Evolutionary conservation across 1,140 invertebrate genomes (phyloP).

Genomic region (Vanessa atalanta): DNA sequence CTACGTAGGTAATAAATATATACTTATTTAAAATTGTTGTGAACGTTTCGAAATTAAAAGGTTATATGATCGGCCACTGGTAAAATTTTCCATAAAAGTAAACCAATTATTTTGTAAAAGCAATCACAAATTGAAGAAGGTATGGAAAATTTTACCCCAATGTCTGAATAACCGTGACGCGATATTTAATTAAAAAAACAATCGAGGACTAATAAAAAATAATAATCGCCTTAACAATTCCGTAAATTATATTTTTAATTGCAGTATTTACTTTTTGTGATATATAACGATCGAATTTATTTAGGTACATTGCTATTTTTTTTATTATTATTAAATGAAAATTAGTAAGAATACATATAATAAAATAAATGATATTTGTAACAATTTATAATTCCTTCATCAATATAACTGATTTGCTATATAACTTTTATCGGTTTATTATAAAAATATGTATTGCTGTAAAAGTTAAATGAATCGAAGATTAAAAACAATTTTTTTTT

Average conservation of each 20-base stretch:
- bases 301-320: no score
- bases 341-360: no score
- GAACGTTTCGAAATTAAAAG: neutral
- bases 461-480: no score
- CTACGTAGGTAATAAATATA: neutral
- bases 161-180: neutral
- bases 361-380: no score
- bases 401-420: no score
- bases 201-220: neutral
- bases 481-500: no score
- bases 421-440: no score
- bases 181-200: slow-evolving; percentile 1
- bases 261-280: no score
- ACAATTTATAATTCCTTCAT: no score
- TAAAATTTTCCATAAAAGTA: slow-evolving; percentile 1
- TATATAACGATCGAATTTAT: no score
- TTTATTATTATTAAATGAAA: no score
- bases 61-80: neutral
- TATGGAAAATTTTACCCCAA: neutral
- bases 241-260: neutral
- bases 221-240: neutral
- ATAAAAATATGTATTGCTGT: no score
- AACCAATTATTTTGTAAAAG: neutral
- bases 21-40: neutral
- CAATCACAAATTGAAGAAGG: neutral